Percentiles rank a stretch among this genome's conserved stretches.
These are phyloP conservation scores for Sussaba pulchella DNA, from an alignment of 2,888 invertebrate species.

Conservation along the genomic window DNA sequence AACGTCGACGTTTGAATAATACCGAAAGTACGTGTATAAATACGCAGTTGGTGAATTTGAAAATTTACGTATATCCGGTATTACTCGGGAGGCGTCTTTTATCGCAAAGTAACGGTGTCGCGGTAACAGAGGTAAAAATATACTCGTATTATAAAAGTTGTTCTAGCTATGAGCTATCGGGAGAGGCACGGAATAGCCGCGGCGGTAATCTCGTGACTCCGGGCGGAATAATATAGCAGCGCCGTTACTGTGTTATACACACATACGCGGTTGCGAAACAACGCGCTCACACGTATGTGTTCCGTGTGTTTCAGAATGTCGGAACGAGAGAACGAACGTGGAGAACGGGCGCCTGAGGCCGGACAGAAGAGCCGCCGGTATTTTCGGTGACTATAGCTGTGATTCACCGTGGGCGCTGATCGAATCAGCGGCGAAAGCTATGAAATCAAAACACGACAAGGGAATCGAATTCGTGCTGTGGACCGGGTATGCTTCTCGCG, in stretches of 20 bases:
- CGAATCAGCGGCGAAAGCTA: slow-evolving; percentile 94
- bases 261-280: background rate
- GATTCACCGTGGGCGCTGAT: slow-evolving; percentile 96
- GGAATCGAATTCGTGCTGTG: slow-evolving; percentile 97
- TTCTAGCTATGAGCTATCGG: background rate
- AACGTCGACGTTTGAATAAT: too few species aligned
- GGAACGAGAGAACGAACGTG: slow-evolving; percentile 86
- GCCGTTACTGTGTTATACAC: background rate
- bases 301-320: slow-evolving; percentile 85
- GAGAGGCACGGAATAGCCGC: background rate
- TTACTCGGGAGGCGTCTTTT: too few species aligned
- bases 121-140: too few species aligned
- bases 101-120: too few species aligned
- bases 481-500: slow-evolving; percentile 91
- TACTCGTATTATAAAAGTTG: background rate
- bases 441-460: slow-evolving; percentile 93
- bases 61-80: too few species aligned
- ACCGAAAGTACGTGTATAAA: too few species aligned
- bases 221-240: slow-evolving; percentile 14
- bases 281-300: background rate
- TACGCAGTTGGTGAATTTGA: too few species aligned
- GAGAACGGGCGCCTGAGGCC: slow-evolving; percentile 82
- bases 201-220: slow-evolving; percentile 7
- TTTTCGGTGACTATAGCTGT: slow-evolving; percentile 92
- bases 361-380: slow-evolving; percentile 88